Conservation (phyloP, 2,888 invertebrate species). For the Alsophila aescularia region DNA sequence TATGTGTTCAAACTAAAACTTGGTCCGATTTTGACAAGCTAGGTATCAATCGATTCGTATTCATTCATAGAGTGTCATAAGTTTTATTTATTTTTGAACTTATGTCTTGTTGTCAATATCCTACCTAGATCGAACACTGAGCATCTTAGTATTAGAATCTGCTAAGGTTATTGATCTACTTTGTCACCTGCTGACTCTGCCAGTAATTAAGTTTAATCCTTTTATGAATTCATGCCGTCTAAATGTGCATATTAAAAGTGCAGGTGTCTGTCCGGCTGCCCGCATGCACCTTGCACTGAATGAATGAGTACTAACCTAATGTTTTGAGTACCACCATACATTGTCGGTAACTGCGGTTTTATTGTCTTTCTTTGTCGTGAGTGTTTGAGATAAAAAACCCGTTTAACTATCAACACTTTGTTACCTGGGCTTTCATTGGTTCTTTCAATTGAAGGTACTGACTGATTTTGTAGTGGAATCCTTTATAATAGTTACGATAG, state of each 20-base stretch:
- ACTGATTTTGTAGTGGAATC: too few species aligned
- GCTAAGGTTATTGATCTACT: background rate
- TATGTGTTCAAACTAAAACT: too few species aligned
- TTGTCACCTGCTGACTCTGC: conserved; percentile 11
- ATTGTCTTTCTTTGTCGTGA: conserved; percentile 2
- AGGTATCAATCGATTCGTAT: too few species aligned
- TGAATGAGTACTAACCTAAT: conserved; percentile 27
- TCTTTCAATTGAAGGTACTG: background rate
- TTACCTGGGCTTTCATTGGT: background rate
- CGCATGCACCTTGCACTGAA: conserved; percentile 43
- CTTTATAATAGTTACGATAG: too few species aligned
- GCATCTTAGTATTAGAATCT: background rate
- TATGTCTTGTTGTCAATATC: background rate
- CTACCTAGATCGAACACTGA: background rate
- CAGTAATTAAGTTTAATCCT: conserved; percentile 9
- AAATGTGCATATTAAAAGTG: conserved; percentile 29
- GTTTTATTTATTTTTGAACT: too few species aligned
- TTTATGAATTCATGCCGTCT: conserved; percentile 28
- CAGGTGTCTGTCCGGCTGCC: conserved; percentile 41
- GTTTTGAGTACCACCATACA: conserved; percentile 27
- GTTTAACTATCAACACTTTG: background rate
- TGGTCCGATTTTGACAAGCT: too few species aligned
- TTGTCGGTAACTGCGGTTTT: conserved; percentile 12
- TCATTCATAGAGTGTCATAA: too few species aligned
- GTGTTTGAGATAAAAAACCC: background rate